Base-by-base conservation (phyloP, 1,140 invertebrate genomes). In the Zaprionus lachaisei region DNA sequence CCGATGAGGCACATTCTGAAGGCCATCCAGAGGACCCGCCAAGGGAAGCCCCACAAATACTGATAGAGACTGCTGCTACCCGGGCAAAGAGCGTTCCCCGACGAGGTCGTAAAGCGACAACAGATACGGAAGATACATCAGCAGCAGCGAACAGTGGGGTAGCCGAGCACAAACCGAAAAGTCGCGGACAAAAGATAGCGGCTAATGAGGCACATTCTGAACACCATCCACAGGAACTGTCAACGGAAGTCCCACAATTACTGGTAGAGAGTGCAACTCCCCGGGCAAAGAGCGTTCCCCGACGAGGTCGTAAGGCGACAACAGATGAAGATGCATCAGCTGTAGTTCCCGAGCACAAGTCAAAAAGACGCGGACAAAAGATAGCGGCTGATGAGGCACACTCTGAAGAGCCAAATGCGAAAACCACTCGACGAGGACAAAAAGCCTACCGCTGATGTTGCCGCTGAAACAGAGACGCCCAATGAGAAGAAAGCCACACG, bases 401-500 rank as follows among this genome's bases (percentile, higher is more conserved):
- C 5, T 1, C 22, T 5, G 63, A 62, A 11, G 38, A 57, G 3
- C 14, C 38, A 6, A 17, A 44, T 12, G 65, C 64, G 3, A 70
- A 70, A 44, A 0, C 28, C 4, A 26, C 37, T 7, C 47, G 66
- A 22, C 64, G 65, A 14, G 72, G 22, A 4, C 80, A 73, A 15
- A 15, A 77, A 68, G 11, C 44, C 63, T 26, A 62, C 57, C 38
- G 66, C 28, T 1, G 73, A 75, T 49, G 61, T 72, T 17, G 17
- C 15, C 6, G 17, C 14, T 1, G 57, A 41, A 24, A 20, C 20
- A 22, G 49, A 49, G 6, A 14, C 62, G 0, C 5, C 24, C 0
- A 5, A 24, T 14, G 79, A 70, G 15, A 76, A 69, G 28, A 81
- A 80, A 31, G 3, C 51, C 6, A 49, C 34, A n/a, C 67, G 85